Conservation (phyloP, 2,888 invertebrate genomes). For the Cataglyphis cursor region DNA sequence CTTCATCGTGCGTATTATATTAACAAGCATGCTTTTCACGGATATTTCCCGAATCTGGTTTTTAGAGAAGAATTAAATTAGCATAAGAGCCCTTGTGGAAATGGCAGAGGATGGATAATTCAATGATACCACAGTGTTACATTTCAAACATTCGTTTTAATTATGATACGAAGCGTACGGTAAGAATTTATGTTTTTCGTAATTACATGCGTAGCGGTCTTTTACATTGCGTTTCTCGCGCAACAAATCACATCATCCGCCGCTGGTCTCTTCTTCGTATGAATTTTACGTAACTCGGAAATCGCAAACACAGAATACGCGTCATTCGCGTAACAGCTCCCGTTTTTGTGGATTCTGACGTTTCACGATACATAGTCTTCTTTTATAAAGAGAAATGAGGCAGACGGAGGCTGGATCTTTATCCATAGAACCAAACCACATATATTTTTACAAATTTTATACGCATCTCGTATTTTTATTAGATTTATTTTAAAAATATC, state of each 20-base stretch:
- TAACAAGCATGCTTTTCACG: constrained; percentile 49
- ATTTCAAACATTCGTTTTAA: constrained; percentile 58
- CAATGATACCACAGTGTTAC: constrained; percentile 53
- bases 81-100: constrained; percentile 50
- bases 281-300: constrained; percentile 56
- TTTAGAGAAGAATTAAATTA: constrained; percentile 54
- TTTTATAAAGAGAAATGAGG: constrained; percentile 47
- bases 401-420: constrained; percentile 44
- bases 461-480: constrained; percentile 14
- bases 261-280: constrained; percentile 54
- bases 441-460: constrained; percentile 51
- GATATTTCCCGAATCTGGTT: constrained; percentile 51
- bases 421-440: constrained; percentile 45
- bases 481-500: constrained; percentile 41
- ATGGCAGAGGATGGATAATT: constrained; percentile 52
- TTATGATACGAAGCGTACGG: constrained; percentile 57
- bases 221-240: constrained; percentile 56
- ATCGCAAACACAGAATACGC: constrained; percentile 55
- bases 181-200: constrained; percentile 59
- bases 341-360: constrained; percentile 56
- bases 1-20: constrained; percentile 50
- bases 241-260: constrained; percentile 56
- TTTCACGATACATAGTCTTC: constrained; percentile 49
- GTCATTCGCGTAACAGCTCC: constrained; percentile 49
- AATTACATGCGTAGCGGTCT: constrained; percentile 57